Base-by-base conservation (phyloP, 2,797 vertebrate genomes). In the Novumbra hubbsi region DNA sequence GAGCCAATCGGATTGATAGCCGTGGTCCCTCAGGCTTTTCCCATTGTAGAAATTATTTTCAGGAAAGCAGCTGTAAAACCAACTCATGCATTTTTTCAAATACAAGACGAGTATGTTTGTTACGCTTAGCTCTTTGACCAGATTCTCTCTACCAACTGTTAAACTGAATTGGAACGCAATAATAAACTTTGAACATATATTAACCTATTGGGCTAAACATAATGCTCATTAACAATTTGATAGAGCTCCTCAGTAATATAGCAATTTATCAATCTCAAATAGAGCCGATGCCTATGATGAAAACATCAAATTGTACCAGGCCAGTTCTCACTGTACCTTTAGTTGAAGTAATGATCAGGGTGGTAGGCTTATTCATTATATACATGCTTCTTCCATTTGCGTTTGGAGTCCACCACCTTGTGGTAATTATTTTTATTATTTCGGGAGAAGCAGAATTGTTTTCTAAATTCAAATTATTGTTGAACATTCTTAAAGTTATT, bases 291-390 rank as follows among this genome's bases (percentile, higher is more conserved):
- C 66, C 76, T 14, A 74, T 72, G 69, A 76, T 73, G 60, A 34
- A 75, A 67, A 68, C 80, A 78, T 74, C 60, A 71, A 55, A 78
- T 24, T 11, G 24, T 16, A 57, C 6, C 6, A 0, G 55, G 7
- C 55, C n/a, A 57, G n/a, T 57, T 9, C 11, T 21, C 55, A 57
- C 21, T 24, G 24, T 9, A 12, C 9, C 21, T 57, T 24, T 57
- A 15, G n/a, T 5, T 57, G 55, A 21, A 57, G 55, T 9, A 24
- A 21, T 19, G 55, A 24, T 64, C 81, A 87, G 86, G 83, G 81
- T 80, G 80, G 77, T 73, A 78, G 78, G 69, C 0, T 0, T 63
- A 81, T 91, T 82, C 88, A 89, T 89, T 81, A 84, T 88, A 77
- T 49, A 89, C 67, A 80, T 80, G 80, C 84, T 89, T 81, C 78